Evolutionary conservation across 2,888 invertebrate species (phyloP), one percentile per base, ranked within the genome.

Genomic region (Drosophila suboccidentalis): DNA sequence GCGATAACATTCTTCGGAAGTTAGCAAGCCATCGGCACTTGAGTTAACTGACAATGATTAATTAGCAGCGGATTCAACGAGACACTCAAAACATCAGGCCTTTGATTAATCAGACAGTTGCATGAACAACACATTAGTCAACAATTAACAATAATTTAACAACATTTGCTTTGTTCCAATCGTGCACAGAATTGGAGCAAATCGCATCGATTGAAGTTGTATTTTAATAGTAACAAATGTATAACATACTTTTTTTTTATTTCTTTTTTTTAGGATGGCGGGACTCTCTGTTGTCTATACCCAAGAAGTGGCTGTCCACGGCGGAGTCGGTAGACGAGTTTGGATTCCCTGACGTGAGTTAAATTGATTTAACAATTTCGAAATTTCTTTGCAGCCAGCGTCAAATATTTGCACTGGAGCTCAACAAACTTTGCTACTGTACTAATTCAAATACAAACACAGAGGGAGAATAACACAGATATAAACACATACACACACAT

Each of bases 241-340:
- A 6, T 26, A 43, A 15, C 26, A 26, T 11, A 17, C n/a, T 38
- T 26, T 29, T 26, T 67, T 59, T 46, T 22, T 49, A 55, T 55
- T 44, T 47, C 11, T 66, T 82, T 86, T 74, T 94, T 94, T 17
- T 94, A 96, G 96, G 95, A 95, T 96, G 96, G 96, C 94, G 94
- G 89, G 96, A 96, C 84, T 95, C 96, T 17, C 93, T 96, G 84
- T 92, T 96, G 78, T 94, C 96, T 57, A 93, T 96, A 90, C 95
- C 96, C 77, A 96, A 95, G 92, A 95, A 95, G 89, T 95, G 95
- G 95, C 94, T 96, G 88, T 93, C 94, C 78, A 91, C 93, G 69
- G 89, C 91, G 76, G 92, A 92, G 71, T 89, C 92, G 63, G 91
- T 91, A 58, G 93, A 92, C 92, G 93, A 93, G 84, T 92, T 87